Conservation (phyloP, 2,888 invertebrate genomes). For the Volucella bombylans region DNA sequence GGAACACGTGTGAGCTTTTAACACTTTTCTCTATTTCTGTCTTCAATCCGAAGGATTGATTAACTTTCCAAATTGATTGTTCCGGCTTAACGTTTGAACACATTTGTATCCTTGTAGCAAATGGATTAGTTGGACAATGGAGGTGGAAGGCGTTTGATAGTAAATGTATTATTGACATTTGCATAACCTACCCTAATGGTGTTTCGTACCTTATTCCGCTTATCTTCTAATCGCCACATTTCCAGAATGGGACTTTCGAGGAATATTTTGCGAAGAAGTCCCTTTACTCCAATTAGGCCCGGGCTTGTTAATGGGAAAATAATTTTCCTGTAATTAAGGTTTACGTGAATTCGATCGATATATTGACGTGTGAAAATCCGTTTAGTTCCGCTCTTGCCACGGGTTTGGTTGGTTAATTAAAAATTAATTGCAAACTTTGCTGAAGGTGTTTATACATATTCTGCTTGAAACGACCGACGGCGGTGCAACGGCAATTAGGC, state of each 20-base stretch:
- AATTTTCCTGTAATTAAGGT: conserved; percentile 43
- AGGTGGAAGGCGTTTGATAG: conserved; percentile 1
- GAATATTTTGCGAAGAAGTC: neutral
- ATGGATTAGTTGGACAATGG: conserved; percentile 16
- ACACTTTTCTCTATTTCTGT: conserved; percentile 33
- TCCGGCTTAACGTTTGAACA: conserved; percentile 38
- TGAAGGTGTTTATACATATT: no score
- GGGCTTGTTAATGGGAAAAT: conserved; percentile 43
- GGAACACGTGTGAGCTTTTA: conserved; percentile 63
- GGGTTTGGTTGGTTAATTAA: no score
- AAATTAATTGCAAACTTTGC: no score
- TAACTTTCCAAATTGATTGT: conserved; percentile 59
- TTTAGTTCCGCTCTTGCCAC: neutral
- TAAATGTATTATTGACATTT: conserved; percentile 1
- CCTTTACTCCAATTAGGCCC: no score
- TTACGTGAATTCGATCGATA: conserved; percentile 35
- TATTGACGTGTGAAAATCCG: conserved; percentile 39
- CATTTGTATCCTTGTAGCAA: conserved; percentile 6
- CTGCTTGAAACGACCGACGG: no score
- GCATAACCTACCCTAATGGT: conserved; percentile 2
- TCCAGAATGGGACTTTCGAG: neutral
- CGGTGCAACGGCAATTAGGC: no score
- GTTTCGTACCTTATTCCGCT: neutral
- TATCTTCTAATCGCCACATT: neutral
- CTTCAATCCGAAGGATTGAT: conserved; percentile 32